Conservation (phyloP, 2,113 vertebrate species). For the Martes martes region DNA sequence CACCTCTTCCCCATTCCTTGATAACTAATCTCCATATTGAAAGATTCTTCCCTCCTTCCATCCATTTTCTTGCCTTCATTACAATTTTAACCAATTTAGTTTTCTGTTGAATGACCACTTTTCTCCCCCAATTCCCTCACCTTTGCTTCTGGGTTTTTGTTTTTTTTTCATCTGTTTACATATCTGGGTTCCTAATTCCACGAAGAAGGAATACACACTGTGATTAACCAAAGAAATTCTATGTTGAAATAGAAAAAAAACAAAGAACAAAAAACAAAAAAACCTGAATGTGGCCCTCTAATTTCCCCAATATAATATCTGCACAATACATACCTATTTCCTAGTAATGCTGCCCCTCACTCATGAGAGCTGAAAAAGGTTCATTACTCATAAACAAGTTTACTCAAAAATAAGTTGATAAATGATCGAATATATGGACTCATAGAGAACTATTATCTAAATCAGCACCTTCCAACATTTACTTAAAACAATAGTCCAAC, state of each 20-base stretch:
- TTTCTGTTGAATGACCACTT: neutral
- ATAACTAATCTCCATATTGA: neutral
- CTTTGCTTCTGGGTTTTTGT: neutral
- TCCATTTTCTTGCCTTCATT: neutral
- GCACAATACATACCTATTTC: neutral
- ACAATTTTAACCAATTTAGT: constrained; percentile 1
- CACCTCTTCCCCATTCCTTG: neutral
- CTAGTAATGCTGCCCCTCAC: neutral
- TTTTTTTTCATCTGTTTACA: neutral
- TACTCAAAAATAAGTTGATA: neutral
- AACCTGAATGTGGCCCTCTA: neutral
- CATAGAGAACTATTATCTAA: neutral
- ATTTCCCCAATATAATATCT: neutral
- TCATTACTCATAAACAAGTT: neutral
- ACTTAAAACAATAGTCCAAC: neutral
- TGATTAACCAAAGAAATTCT: neutral
- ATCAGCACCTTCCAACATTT: neutral
- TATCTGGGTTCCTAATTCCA: neutral
- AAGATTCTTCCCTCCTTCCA: neutral
- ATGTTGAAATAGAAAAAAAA: neutral
- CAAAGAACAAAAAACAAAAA: neutral
- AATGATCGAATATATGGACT: neutral
- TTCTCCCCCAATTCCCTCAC: neutral
- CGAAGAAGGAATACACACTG: neutral
- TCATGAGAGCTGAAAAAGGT: neutral